These are phyloP conservation scores for Xerus rutilus DNA, from an alignment of 2,797 vertebrate species.

Conservation along the genomic window DNA sequence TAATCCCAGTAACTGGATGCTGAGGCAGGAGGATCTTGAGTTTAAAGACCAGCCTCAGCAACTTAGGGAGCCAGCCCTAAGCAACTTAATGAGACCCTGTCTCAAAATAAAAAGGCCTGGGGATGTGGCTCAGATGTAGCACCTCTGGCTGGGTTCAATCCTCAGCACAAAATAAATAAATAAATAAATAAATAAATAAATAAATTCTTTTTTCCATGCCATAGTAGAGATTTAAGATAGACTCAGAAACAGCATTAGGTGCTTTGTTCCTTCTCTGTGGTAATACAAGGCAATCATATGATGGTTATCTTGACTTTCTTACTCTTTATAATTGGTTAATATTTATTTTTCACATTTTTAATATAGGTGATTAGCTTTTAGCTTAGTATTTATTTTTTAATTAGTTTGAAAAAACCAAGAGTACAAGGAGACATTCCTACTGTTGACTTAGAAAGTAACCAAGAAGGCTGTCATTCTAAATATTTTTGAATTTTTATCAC, in stretches of 20 bases:
- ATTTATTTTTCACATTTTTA: conserved; percentile 39
- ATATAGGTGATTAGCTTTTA: neutral
- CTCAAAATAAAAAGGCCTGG: too few relatives aligned
- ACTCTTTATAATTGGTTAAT: neutral
- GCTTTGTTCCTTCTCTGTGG: neutral
- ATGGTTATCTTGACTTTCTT: neutral
- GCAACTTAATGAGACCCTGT: too few relatives aligned
- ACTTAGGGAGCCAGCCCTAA: too few relatives aligned
- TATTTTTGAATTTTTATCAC: neutral
- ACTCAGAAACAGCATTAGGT: neutral
- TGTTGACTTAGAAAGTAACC: neutral
- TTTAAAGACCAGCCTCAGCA: too few relatives aligned
- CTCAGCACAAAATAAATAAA: too few relatives aligned
- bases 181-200: neutral
- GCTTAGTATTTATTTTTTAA: conserved; percentile 51
- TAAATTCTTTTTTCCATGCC: neutral
- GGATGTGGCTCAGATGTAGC: too few relatives aligned
- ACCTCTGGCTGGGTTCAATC: too few relatives aligned
- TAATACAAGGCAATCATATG: neutral
- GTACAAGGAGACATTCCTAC: neutral
- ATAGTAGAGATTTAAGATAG: neutral
- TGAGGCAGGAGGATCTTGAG: too few relatives aligned
- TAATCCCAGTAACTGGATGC: too few relatives aligned
- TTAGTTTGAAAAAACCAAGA: neutral
- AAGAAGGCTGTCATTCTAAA: neutral